Evolutionary conservation across 30 jellyfish, hydroid and myxozoan genomes (phyloP).

Genomic region (Aurelia sp.): DNA sequence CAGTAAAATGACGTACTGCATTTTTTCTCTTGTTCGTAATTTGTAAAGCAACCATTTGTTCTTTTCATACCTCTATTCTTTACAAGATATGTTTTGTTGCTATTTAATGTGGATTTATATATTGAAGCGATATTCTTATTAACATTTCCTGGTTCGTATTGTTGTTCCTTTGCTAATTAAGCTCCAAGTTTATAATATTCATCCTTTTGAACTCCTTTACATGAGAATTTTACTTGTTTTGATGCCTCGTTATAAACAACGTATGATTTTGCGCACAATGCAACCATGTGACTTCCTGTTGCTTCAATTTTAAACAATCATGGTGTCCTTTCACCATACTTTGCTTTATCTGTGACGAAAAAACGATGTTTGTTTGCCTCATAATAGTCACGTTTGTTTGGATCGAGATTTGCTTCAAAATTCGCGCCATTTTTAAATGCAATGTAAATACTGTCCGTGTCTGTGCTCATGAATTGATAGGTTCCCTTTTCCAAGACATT

Average conservation of each 20-base stretch:
- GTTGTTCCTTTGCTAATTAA: neutral
- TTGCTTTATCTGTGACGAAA: neutral
- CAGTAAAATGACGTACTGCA: neutral
- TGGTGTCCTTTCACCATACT: neutral
- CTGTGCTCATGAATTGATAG: neutral
- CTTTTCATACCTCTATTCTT: neutral
- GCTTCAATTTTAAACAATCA: neutral
- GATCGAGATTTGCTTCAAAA: neutral
- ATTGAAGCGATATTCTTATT: neutral
- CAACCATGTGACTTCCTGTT: neutral
- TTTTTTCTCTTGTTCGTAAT: constrained; percentile 1
- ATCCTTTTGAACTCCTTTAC: neutral
- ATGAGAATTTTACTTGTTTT: neutral
- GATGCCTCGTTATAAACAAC: neutral
- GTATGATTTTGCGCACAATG: neutral
- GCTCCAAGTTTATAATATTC: neutral
- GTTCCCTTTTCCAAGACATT: neutral
- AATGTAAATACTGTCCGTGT: constrained; percentile 8
- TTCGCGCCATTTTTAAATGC: neutral
- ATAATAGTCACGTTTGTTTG: neutral
- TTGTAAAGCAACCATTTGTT: neutral
- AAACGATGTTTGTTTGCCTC: neutral
- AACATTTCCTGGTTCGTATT: neutral
- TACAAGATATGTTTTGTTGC: neutral
- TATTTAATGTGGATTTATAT: neutral